Conservation (phyloP, 1,140 invertebrate genomes). For the Ruditapes philippinarum region DNA sequence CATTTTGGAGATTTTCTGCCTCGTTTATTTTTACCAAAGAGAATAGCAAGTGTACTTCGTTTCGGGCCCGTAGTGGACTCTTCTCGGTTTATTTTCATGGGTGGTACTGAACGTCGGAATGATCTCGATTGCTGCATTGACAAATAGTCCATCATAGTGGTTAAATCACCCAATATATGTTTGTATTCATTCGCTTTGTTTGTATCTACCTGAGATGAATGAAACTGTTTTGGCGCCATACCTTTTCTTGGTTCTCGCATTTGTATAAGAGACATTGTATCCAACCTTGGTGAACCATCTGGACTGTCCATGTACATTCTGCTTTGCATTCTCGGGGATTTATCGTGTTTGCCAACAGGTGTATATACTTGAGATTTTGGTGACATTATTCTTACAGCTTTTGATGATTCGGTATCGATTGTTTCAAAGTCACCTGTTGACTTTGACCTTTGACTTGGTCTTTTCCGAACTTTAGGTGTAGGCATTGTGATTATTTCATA, state of each 20-base stretch:
- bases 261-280: conserved; percentile 54
- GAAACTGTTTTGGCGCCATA: conserved; percentile 63
- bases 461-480: conserved; percentile 41
- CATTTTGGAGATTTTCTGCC: conserved; percentile 42
- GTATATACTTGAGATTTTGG: conserved; percentile 26
- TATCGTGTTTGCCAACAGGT: background rate
- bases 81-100: conserved; percentile 63
- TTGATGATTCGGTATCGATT: conserved; percentile 16
- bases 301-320: background rate
- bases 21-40: conserved; percentile 75
- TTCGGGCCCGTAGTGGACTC: conserved; percentile 54
- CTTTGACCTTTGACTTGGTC: conserved; percentile 6
- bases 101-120: conserved; percentile 76
- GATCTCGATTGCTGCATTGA: conserved; percentile 75
- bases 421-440: background rate
- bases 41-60: conserved; percentile 76
- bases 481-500: conserved; percentile 65
- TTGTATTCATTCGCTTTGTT: conserved; percentile 71
- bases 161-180: conserved; percentile 67
- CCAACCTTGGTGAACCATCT: background rate
- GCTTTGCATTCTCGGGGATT: too few species aligned
- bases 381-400: conserved; percentile 32
- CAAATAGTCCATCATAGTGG: conserved; percentile 75
- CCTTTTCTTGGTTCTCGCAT: conserved; percentile 46
- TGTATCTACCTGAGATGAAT: conserved; percentile 69